These are phyloP conservation scores for Hycleus phaleratus DNA, from an alignment of 1,140 invertebrate species.

Conservation along the genomic window DNA sequence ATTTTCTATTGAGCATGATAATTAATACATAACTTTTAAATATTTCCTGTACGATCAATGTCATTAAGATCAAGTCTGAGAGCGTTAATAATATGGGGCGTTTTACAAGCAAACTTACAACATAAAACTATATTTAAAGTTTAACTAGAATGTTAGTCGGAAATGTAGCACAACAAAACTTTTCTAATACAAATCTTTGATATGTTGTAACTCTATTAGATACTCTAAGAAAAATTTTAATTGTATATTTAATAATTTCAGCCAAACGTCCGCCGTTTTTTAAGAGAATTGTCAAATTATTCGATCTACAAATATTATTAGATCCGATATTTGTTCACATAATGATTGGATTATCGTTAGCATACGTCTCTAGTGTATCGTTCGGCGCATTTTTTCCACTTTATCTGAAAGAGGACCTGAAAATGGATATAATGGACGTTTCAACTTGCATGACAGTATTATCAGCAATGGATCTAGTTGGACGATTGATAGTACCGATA, in stretches of 20 bases:
- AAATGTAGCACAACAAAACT: background rate
- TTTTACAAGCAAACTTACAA: no score
- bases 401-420: slow-evolving; percentile 49
- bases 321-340: slow-evolving; percentile 55
- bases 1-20: no score
- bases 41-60: no score
- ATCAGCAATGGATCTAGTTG: slow-evolving; percentile 57
- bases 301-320: slow-evolving; percentile 54
- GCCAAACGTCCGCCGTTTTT: background rate
- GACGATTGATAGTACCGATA: slow-evolving; percentile 53
- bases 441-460: slow-evolving; percentile 57
- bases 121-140: no score
- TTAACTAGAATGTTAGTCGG: background rate
- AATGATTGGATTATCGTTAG: slow-evolving; percentile 53
- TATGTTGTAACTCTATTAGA: background rate
- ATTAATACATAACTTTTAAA: no score
- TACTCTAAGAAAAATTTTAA: background rate
- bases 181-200: background rate
- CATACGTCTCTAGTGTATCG: slow-evolving; percentile 58
- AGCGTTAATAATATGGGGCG: no score
- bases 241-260: background rate
- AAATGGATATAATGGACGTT: slow-evolving; percentile 47
- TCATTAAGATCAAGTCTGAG: no score
- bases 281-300: slow-evolving; percentile 42
- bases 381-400: slow-evolving; percentile 63